Percentiles rank a stretch among this genome's conserved stretches.
Conservation (phyloP, 2,888 invertebrate species). For the Lycocerus yunnanus region DNA sequence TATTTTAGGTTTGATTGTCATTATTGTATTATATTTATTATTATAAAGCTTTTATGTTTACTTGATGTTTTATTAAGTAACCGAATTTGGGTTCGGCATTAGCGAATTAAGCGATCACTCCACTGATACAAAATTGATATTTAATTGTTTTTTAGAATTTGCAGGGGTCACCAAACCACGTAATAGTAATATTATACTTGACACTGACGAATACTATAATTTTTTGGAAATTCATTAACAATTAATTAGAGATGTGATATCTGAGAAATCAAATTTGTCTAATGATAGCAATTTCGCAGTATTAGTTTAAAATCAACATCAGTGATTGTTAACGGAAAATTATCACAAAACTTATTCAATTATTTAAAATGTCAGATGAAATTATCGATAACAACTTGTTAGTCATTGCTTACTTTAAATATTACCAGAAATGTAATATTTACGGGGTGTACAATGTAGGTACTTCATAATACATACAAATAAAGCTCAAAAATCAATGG, state of each 20-base stretch:
- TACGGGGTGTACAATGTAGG: too few species aligned
- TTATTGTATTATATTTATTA: conserved; percentile 5
- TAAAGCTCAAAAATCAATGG: too few species aligned
- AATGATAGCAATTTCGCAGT: neutral
- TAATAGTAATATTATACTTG: neutral
- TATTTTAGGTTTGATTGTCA: conserved; percentile 13
- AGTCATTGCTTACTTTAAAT: neutral
- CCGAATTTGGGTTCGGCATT: conserved; percentile 3
- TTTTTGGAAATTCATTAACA: neutral
- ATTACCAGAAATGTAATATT: neutral
- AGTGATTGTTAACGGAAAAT: neutral
- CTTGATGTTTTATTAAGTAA: neutral
- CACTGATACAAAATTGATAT: neutral
- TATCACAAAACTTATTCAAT: neutral
- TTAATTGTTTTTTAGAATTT: neutral
- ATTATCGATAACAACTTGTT: neutral
- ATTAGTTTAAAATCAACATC: neutral
- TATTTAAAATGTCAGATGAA: neutral
- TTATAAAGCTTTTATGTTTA: neutral
- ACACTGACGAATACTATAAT: neutral
- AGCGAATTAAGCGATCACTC: neutral
- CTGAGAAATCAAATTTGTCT: neutral
- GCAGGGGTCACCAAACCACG: neutral
- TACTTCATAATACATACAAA: too few species aligned
- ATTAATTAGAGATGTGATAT: neutral